Evolutionary conservation across 92 coral and sea anemone species (phyloP), one percentile per base, ranked within the genome.

Genomic region (Phenganax stokvisi): DNA sequence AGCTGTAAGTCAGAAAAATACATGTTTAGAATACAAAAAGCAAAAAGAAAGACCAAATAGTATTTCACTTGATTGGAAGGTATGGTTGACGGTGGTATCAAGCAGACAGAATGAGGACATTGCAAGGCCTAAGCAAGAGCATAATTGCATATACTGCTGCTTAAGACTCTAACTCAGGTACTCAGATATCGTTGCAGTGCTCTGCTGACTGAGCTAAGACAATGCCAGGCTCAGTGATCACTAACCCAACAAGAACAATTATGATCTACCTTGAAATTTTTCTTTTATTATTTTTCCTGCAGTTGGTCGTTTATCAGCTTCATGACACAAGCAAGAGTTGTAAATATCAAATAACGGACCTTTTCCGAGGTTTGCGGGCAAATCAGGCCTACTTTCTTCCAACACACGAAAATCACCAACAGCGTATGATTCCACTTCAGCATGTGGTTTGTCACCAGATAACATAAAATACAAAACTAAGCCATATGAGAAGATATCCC

Each of bases 401-500:
- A 2, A 37, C 47, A 37, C 47, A 37, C 47, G 47, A 37, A 64
- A 79, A 16, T 83, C 88, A 62, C 27, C 28, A 15, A 91, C 93
- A 76, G 91, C 87, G n/a, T 82, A 65, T 9, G 93, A 85, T 71
- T 89, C 85, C 30, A 86, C 65, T 6, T 87, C 96, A 0, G 88
- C 85, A 97, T 97, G 91, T 0, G 97, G 97, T 9, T 57, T 86
- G 9, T 88, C 85, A 7, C 99, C 99, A 17, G 97, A 90, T 71
- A 96, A 30, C 79, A 89, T 87, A 80, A 89, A 96, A 51, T 92
- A 89, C 54, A 92, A 88, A 31, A 96, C 91, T 65, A 92, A 92
- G 9, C 97, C 97, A 83, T 89, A 96, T 12, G 99, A 96, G 74
- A 88, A 96, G 31, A 96, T 82, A 78, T 96, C 99, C 12, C 96